Evolutionary conservation across 2,797 vertebrate species (phyloP).

Genomic region (Tinamus major): DNA sequence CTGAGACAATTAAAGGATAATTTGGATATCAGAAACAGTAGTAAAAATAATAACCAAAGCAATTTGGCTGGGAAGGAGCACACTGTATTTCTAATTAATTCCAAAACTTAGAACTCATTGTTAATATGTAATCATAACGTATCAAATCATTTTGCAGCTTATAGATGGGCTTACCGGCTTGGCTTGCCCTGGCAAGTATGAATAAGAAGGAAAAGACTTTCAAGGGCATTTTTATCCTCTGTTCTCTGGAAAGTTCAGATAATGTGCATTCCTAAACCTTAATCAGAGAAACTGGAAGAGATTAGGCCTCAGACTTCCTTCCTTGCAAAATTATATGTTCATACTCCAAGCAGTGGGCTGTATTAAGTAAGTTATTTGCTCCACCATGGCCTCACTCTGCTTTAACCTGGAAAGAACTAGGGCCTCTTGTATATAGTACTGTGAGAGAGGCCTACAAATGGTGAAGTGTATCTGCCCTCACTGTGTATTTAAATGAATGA

Average conservation of each 20-base stretch:
- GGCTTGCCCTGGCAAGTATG: accelerated
- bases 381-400: neutral
- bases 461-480: neutral
- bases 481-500: neutral
- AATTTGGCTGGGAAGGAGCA: neutral
- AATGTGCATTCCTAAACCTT: neutral
- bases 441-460: neutral
- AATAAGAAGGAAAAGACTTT: neutral
- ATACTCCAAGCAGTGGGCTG: neutral
- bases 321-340: neutral
- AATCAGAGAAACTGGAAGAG: neutral
- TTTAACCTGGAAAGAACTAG: neutral
- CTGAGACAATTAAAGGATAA: neutral
- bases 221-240: neutral
- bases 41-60: neutral
- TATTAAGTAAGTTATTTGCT: neutral
- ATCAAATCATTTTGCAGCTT: neutral
- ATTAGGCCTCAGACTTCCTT: neutral
- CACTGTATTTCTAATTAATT: neutral
- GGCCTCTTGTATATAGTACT: neutral
- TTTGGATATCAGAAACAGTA: neutral
- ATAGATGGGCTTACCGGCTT: neutral
- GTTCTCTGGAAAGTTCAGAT: neutral
- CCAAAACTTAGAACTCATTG: neutral
- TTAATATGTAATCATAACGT: neutral